Evolutionary conservation across 2,113 vertebrate genomes (phyloP), one percentile per base, ranked within the genome.

Genomic region (Sigmodon hispidus): DNA sequence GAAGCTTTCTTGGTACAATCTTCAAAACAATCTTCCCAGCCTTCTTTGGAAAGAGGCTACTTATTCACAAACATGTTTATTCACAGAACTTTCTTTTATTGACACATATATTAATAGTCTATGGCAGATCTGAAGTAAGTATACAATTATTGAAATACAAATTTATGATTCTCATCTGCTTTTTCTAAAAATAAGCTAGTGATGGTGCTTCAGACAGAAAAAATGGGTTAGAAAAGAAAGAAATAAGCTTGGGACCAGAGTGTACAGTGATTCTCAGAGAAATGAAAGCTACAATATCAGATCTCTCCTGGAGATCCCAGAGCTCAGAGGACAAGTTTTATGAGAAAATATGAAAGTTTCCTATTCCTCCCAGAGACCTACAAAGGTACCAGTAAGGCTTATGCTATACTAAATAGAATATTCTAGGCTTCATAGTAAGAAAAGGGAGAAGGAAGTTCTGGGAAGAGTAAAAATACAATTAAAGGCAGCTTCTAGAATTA

Each of bases 161-260:
- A 96, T 81, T 96, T 94, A 95, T 96, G 87, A 95, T 96, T 93
- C 84, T 95, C 90, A 96, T 93, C 91, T 97, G 90, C 45, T 90
- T 96, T 50, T 91, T 52, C 19, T 83, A 96, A 96, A 86, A 80
- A n/a, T 12, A 92, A 94, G 94, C 80, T 94, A 86, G 57, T 63
- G 67, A 96, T 61, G 88, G 69, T 94, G 29, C 48, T 96, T 96
- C 50, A 90, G 69, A 45, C 52, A 76, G 29, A 97, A 34, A 97
- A 97, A 97, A 93, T 96, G 94, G 94, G 90, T 97, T 92, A 97
- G 65, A n/a, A 94, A 95, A 93, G 67, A 85, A 83, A 95, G 63
- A 94, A 88, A 36, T 79, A 84, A 90, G 11, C 76, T 90, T 76
- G 70, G 45, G 40, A 36, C 59, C 48, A 93, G 84, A 94, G 59